Evolutionary conservation across 1,140 invertebrate species (phyloP).

Genomic region (Centruroides sculpturatus): DNA sequence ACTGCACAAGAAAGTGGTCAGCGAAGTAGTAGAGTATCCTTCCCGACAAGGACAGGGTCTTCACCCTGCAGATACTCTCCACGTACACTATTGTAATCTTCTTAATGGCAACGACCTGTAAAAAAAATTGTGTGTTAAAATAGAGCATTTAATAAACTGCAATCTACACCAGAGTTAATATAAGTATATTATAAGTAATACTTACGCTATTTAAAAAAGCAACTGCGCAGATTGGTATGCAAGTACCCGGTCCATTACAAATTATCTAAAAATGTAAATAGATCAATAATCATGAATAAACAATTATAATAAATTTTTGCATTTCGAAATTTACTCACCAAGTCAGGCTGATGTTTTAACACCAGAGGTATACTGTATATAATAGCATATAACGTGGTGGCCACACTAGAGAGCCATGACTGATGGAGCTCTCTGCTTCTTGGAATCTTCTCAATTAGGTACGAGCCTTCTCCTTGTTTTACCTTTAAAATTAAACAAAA

Average conservation of each 20-base stretch:
- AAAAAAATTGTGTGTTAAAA: constrained; percentile 2
- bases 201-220: constrained; percentile 36
- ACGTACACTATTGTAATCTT: no score
- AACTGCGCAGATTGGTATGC: constrained; percentile 68
- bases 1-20: no score
- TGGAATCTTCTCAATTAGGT: constrained; percentile 47
- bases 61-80: no score
- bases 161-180: no score
- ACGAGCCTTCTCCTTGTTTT: constrained; percentile 23
- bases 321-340: constrained; percentile 31
- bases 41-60: no score
- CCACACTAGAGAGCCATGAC: constrained; percentile 59
- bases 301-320: background rate
- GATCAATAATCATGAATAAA: background rate
- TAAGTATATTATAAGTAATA: constrained; percentile 2
- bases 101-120: no score
- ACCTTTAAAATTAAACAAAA: background rate
- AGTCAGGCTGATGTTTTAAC: constrained; percentile 49
- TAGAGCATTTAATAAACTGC: background rate
- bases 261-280: constrained; percentile 37
- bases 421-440: constrained; percentile 78
- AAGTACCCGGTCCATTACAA: constrained; percentile 92
- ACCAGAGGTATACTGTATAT: constrained; percentile 52
- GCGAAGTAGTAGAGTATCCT: no score
- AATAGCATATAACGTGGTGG: constrained; percentile 57